Conservation (phyloP, 2,113 vertebrate species). For the Gnathonemus longibarbis region DNA sequence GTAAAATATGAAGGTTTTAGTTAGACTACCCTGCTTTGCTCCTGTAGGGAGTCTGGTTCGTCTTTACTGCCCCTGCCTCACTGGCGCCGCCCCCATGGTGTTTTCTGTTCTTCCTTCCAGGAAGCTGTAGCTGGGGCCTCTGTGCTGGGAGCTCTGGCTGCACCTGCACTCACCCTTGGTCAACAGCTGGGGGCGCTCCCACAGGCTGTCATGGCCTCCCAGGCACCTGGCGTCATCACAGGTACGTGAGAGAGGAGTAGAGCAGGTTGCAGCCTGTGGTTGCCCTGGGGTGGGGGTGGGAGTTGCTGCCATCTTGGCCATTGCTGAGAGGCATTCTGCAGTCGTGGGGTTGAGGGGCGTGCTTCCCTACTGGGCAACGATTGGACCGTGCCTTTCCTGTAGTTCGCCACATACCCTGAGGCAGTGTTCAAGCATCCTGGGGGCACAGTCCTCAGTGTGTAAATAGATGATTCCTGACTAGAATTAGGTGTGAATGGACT, state of each 20-base stretch:
- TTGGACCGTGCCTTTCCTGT: background rate
- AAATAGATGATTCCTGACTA: background rate
- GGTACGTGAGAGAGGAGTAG: slow-evolving; percentile 46
- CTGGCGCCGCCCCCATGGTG: slow-evolving; percentile 38
- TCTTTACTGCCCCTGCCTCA: slow-evolving; percentile 7
- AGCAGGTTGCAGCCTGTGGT: background rate
- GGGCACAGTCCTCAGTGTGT: background rate
- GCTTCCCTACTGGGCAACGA: background rate
- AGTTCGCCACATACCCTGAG: background rate
- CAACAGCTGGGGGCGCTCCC: slow-evolving; percentile 69
- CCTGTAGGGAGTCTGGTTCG: background rate
- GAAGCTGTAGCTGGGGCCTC: slow-evolving; percentile 79
- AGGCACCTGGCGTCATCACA: slow-evolving; percentile 80
- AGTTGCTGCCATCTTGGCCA: background rate
- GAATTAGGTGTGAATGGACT: background rate
- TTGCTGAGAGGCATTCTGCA: background rate
- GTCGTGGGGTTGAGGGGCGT: background rate
- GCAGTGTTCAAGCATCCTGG: background rate
- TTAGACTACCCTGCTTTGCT: background rate
- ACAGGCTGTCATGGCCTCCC: slow-evolving; percentile 81
- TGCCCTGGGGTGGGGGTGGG: background rate
- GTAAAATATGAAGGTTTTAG: background rate
- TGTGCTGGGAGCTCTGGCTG: slow-evolving; percentile 70
- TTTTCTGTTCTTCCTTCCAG: slow-evolving; percentile 47
- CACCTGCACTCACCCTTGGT: slow-evolving; percentile 65